These are phyloP conservation scores for Mystacornis crossleyi DNA, from an alignment of 2,113 vertebrate species.

Conservation along the genomic window DNA sequence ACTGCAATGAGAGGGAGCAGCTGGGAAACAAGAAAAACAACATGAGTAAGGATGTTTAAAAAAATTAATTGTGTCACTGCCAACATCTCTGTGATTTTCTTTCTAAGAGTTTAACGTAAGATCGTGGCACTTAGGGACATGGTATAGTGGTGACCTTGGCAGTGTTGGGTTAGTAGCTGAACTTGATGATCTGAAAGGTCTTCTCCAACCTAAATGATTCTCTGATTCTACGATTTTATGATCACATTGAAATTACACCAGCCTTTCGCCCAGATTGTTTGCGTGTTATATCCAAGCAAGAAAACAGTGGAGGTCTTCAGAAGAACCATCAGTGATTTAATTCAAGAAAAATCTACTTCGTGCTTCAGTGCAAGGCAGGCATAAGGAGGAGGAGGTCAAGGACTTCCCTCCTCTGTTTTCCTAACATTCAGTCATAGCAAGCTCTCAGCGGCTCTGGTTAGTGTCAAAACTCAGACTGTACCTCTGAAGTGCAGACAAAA, in stretches of 20 bases:
- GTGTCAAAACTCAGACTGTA: neutral
- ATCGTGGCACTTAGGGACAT: neutral
- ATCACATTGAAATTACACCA: neutral
- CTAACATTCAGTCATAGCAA: neutral
- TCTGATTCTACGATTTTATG: neutral
- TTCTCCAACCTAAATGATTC: neutral
- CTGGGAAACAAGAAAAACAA: neutral
- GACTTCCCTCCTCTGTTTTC: neutral
- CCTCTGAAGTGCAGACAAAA: neutral
- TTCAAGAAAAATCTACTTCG: neutral
- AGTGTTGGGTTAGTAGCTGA: neutral
- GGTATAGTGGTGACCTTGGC: neutral
- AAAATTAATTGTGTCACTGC: neutral
- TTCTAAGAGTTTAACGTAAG: neutral
- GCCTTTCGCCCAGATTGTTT: neutral
- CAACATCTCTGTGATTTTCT: neutral
- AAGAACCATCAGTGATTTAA: neutral
- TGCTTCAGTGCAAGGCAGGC: neutral
- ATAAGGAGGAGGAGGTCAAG: neutral
- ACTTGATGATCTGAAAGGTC: neutral
- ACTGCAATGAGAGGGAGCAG: neutral
- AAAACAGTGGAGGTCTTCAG: neutral
- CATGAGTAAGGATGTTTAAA: neutral
- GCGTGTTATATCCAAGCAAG: neutral
- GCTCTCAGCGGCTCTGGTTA: neutral